These are phyloP conservation scores for Chrysodeixis includens DNA, from an alignment of 2,888 invertebrate genomes.

Conservation along the genomic window DNA sequence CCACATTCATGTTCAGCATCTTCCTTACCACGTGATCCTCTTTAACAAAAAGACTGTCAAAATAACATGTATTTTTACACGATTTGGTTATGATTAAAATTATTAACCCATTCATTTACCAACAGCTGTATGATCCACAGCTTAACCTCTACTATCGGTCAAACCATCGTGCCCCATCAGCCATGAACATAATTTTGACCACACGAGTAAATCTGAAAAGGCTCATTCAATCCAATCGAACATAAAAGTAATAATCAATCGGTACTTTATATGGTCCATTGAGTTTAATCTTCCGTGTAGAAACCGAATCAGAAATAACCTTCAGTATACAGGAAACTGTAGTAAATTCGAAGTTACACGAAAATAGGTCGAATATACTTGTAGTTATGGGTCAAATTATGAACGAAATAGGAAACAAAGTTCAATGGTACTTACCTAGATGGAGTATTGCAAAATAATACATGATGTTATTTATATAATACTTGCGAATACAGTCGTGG, in stretches of 20 bases:
- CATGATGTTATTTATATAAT: not conserved
- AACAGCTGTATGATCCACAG: too few species aligned
- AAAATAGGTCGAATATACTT: too few species aligned
- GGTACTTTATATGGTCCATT: constrained; percentile 4
- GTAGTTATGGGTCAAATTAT: not conserved
- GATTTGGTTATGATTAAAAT: too few species aligned
- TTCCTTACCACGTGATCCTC: too few species aligned
- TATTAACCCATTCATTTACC: too few species aligned
- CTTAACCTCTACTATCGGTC: too few species aligned
- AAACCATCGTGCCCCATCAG: not conserved
- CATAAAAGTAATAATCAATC: not conserved
- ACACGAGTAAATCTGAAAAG: not conserved
- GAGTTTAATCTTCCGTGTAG: not conserved
- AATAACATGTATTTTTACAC: too few species aligned
- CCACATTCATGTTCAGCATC: too few species aligned
- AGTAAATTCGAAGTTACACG: not conserved
- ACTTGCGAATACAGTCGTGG: too few species aligned
- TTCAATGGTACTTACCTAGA: not conserved
- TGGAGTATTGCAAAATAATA: not conserved
- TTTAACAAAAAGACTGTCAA: too few species aligned
- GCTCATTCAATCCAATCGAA: not conserved
- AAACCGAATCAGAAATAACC: not conserved
- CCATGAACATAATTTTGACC: not conserved
- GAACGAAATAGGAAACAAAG: not conserved
- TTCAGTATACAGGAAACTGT: not conserved